Percentiles rank a stretch among this genome's conserved stretches.
phyloP scores from a whole-genome alignment of 1,140 invertebrate genomes.

The Magallana gigas region DNA sequence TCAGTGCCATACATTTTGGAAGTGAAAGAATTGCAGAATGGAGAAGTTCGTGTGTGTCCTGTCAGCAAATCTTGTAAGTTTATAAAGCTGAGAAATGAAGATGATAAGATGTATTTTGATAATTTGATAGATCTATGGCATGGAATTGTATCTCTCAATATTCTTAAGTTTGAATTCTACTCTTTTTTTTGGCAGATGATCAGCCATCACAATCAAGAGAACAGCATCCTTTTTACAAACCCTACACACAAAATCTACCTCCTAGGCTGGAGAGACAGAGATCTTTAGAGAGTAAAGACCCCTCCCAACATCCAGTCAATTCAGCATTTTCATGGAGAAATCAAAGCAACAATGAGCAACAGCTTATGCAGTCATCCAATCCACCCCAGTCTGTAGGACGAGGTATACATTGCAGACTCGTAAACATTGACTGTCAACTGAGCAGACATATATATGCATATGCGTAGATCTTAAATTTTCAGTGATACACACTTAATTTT shows the following conservation, averaged over 20 bases:
- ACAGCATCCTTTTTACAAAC: not conserved
- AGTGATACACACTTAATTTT: too few relatives aligned
- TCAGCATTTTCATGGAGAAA: not conserved
- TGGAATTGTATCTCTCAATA: too few relatives aligned
- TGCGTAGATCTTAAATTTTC: too few relatives aligned
- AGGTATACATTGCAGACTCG: not conserved
- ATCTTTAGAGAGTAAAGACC: not conserved
- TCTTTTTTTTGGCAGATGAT: not conserved
- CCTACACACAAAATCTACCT: not conserved
- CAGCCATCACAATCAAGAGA: not conserved
- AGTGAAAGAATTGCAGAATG: conserved; percentile 55
- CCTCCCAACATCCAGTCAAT: not conserved
- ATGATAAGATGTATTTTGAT: too few relatives aligned
- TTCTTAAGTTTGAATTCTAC: too few relatives aligned
- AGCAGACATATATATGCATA: too few relatives aligned
- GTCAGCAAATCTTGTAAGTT: not conserved
- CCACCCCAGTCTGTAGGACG: not conserved
- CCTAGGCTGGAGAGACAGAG: not conserved
- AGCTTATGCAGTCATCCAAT: not conserved
- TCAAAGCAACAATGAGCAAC: not conserved
- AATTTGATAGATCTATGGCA: too few relatives aligned
- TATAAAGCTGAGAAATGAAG: too few relatives aligned
- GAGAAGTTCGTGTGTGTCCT: conserved; percentile 60
- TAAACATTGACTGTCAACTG: not conserved
- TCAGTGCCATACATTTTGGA: conserved; percentile 62